Evolutionary conservation across 2,797 vertebrate genomes (phyloP).

Genomic region (Melanogrammus aeglefinus): DNA sequence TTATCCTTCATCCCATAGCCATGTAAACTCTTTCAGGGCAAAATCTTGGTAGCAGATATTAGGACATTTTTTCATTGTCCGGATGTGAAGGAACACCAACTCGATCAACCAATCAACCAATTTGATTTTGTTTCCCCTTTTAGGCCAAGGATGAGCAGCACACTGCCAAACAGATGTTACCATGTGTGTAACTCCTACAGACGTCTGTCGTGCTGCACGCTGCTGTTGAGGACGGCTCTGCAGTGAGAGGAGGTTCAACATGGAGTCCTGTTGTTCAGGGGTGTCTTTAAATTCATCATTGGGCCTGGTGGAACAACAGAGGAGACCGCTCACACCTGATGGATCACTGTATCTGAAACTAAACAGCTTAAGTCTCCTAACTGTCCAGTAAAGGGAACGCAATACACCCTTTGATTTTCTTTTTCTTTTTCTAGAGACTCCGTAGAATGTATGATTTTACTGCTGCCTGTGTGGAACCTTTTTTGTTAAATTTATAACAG

Average conservation of each 20-base stretch:
- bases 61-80: neutral
- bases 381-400: slow-evolving; percentile 5
- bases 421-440: neutral
- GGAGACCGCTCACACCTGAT: neutral
- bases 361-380: slow-evolving; percentile 6
- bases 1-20: too few species aligned
- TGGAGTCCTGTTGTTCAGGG: neutral
- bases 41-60: too few species aligned
- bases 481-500: neutral
- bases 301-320: neutral
- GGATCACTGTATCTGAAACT: slow-evolving; percentile 4
- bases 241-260: slow-evolving; percentile 6
- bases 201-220: slow-evolving; percentile 4
- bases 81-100: neutral
- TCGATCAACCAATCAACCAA: too few species aligned
- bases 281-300: neutral
- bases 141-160: slow-evolving; percentile 31
- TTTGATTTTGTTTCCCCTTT: slow-evolving; percentile 20
- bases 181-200: neutral
- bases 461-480: neutral
- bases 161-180: slow-evolving; percentile 5
- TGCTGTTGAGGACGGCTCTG: neutral
- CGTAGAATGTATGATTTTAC: neutral
- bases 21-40: too few species aligned
- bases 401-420: neutral